Evolutionary conservation across 2,888 invertebrate species (phyloP).

Genomic region (Rhodophaea formosa): DNA sequence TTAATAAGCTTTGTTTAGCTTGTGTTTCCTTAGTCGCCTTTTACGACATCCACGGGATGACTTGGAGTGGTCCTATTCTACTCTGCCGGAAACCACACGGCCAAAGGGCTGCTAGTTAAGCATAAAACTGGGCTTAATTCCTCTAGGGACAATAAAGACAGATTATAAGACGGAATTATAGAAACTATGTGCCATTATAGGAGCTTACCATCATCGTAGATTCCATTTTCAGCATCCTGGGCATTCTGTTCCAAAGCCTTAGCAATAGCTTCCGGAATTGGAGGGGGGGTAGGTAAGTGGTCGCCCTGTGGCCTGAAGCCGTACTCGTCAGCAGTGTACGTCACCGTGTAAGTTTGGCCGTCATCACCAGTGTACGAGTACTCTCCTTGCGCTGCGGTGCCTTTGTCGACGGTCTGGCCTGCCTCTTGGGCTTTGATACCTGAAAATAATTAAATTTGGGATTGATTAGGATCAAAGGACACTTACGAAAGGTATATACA

Average conservation of each 20-base stretch:
- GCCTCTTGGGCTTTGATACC: conserved; percentile 79
- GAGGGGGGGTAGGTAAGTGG: conserved; percentile 81
- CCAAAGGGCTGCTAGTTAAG: no score
- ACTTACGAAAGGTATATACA: no score
- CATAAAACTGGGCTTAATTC: no score
- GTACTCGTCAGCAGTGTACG: conserved; percentile 81
- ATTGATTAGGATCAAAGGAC: neutral
- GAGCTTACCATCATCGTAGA: conserved; percentile 70
- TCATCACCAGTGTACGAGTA: conserved; percentile 82
- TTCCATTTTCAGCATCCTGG: conserved; percentile 72
- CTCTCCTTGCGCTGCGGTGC: conserved; percentile 69
- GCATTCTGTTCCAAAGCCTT: conserved; percentile 73
- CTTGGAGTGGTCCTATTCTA: no score
- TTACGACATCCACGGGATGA: no score
- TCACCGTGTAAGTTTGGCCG: conserved; percentile 76
- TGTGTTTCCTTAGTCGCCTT: no score
- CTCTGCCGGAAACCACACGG: no score
- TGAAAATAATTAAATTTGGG: conserved; percentile 30
- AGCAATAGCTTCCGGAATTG: conserved; percentile 79
- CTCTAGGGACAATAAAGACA: no score
- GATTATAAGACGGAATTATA: no score
- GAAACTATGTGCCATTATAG: no score
- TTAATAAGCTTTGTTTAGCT: no score
- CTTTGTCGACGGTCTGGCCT: conserved; percentile 55
- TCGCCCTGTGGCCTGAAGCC: conserved; percentile 80